Base-by-base conservation (phyloP, 2,888 invertebrate species). In the Tetrapedia diversipes region DNA sequence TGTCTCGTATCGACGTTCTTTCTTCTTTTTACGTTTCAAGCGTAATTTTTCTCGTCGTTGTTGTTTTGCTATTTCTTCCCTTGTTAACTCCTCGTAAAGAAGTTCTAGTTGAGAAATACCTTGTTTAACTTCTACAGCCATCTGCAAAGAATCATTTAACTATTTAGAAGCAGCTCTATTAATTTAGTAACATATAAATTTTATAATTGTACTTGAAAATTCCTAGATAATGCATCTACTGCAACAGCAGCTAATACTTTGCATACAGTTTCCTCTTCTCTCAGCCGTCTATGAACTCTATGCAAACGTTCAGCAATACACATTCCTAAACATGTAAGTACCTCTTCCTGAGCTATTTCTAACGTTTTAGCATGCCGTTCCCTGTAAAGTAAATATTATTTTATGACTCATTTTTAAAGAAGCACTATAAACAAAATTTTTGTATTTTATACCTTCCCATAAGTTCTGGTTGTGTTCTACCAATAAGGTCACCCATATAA, bases 331-430 rank as follows among this genome's bases (percentile, higher is more conserved):
- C 98, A 98, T 11, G 98, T 98, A 81, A 98, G 93, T 69, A 98
- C 98, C 93, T 98, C 98, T 92, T 98, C 98, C 92, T 98, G 98
- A 85, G 98, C 98, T 82, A 98, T 97, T 93, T 98, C 98, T 86
- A 98, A 92, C n/a, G 98, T 98, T 92, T 98, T 98, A 8, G 98
- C 98, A 91, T 98, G 98, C 69, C 98, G 94, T 92, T 98, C 98
- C 77, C 98, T 90, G 70, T 60, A 81, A 80, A 59, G 67, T 10
- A n/a, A 57, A 49, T 24, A n/a, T 45, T 10, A 24, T 63, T 19
- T 47, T 8, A 34, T 2, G 27, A 51, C 0, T 22, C 10, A 67
- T 57, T 47, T n/a, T 16, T 8, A 41, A 19, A 41, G 6, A 16
- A 29, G 16, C 37, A 47, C 49, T 66, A 37, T 34, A 63, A 27